Evolutionary conservation across 1,140 invertebrate genomes (phyloP).

Genomic region (Hesperophylax magnus): DNA sequence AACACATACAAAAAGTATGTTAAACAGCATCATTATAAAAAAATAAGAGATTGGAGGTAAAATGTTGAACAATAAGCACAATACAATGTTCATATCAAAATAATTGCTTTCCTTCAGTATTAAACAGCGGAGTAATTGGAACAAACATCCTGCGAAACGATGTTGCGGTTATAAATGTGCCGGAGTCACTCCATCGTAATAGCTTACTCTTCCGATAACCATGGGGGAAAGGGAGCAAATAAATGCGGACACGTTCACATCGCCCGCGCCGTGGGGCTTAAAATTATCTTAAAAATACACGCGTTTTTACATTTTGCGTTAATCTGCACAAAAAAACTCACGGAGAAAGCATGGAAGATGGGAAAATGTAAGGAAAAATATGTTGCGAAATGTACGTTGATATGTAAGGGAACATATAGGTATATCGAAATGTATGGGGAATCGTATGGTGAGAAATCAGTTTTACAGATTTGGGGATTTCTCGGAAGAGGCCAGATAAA

Average conservation of each 20-base stretch:
- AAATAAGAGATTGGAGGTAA: no score
- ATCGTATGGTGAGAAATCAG: background rate
- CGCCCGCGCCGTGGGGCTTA: background rate
- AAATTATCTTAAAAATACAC: background rate
- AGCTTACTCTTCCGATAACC: no score
- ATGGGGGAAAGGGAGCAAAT: background rate
- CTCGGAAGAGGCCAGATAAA: conserved; percentile 4
- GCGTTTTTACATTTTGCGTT: conserved; percentile 20
- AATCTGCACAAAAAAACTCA: background rate
- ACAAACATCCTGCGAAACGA: no score
- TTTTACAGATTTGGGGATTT: background rate
- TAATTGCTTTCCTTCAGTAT: no score
- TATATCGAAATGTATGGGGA: background rate
- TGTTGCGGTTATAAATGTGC: no score
- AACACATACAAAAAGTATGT: background rate
- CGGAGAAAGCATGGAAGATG: no score
- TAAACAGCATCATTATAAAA: background rate
- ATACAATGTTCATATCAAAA: no score
- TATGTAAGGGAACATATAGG: background rate
- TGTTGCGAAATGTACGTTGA: no score
- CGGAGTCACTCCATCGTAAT: no score
- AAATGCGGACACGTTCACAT: conserved; percentile 1
- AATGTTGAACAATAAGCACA: no score
- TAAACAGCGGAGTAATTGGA: no score
- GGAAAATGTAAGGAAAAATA: no score